Percentiles rank a stretch among this genome's conserved stretches.
phyloP scores from a whole-genome alignment of 2,113 vertebrate species.

The Helogale parvula region DNA sequence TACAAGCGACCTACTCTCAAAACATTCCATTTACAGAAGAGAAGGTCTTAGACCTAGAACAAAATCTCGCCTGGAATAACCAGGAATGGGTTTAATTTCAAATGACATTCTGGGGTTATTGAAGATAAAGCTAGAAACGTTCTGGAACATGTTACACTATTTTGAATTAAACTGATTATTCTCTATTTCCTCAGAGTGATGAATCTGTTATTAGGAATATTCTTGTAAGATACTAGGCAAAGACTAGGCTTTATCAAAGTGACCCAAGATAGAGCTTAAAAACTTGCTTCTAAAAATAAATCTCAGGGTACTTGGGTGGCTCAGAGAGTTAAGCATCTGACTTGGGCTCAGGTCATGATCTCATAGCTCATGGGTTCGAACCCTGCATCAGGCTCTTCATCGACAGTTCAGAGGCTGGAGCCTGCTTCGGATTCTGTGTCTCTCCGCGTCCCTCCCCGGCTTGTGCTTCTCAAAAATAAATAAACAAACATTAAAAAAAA shows the following conservation, averaged over 20 bases:
- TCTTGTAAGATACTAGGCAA: neutral
- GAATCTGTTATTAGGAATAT: neutral
- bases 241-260: slow-evolving; percentile 29
- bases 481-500: neutral
- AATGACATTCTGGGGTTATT: neutral
- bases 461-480: neutral
- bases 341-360: neutral
- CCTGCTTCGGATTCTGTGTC: neutral
- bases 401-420: neutral
- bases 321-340: neutral
- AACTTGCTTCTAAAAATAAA: slow-evolving; percentile 23
- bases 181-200: neutral
- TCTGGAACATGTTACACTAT: neutral
- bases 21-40: neutral
- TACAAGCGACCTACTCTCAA: neutral
- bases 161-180: slow-evolving; percentile 18
- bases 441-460: neutral
- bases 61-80: neutral
- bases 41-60: neutral
- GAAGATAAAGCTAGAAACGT: neutral
- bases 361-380: neutral
- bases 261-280: neutral
- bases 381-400: neutral
- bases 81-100: neutral
- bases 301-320: neutral